phyloP scores from a whole-genome alignment of 1,140 invertebrate genomes.

The Mizuhopecten yessoensis region DNA sequence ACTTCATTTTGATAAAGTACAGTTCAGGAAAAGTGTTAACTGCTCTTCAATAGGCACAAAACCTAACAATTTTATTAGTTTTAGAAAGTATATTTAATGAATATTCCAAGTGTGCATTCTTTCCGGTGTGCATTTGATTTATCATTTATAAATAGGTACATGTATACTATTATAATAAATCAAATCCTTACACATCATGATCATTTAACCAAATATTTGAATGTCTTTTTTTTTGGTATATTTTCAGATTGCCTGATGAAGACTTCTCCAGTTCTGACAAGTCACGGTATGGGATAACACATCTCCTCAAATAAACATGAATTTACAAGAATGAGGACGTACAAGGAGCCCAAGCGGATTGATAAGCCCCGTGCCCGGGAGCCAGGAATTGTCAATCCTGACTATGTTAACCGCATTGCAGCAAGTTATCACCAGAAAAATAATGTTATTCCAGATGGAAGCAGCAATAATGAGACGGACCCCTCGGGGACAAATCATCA shows the following conservation, averaged over 20 bases:
- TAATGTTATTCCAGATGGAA: slow-evolving; percentile 43
- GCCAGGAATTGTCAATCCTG: slow-evolving; percentile 53
- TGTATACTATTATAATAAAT: too few species aligned
- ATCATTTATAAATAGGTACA: too few species aligned
- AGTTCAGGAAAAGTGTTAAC: too few species aligned
- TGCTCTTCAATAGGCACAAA: too few species aligned
- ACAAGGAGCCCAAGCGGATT: slow-evolving; percentile 64
- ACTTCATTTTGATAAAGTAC: too few species aligned
- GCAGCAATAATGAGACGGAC: not conserved
- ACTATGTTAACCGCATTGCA: slow-evolving; percentile 50
- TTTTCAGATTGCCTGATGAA: not conserved
- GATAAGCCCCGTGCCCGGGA: slow-evolving; percentile 58
- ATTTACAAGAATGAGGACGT: slow-evolving; percentile 59
- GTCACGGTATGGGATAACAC: slow-evolving; percentile 24
- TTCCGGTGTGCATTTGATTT: too few species aligned
- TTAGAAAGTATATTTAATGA: too few species aligned
- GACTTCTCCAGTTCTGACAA: not conserved
- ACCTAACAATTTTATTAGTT: too few species aligned
- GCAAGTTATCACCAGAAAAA: slow-evolving; percentile 40
- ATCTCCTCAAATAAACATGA: not conserved
- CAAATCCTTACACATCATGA: too few species aligned
- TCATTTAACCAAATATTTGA: too few species aligned
- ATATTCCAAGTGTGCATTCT: too few species aligned
- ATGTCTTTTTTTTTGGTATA: too few species aligned
- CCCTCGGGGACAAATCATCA: not conserved